These are phyloP conservation scores for Myoxocephalus aenaeus DNA, from an alignment of 2,797 vertebrate species.

Conservation along the genomic window DNA sequence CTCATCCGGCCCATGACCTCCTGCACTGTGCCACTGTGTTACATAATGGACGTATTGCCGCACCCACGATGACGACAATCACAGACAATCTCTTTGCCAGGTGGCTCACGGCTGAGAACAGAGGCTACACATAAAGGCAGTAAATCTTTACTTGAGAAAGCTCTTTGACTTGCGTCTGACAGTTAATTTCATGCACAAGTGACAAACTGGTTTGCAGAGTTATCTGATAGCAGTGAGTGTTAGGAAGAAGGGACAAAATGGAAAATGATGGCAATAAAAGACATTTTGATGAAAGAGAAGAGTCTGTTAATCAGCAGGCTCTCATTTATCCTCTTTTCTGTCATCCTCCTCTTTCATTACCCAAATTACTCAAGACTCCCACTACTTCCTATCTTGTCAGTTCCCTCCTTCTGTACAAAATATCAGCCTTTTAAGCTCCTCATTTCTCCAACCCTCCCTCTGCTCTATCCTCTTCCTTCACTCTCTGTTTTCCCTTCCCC, in stretches of 20 bases:
- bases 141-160: conserved; percentile 23
- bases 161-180: conserved; percentile 4
- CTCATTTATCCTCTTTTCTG: conserved; percentile 37
- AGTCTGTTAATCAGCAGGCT: conserved; percentile 47
- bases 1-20: conserved; percentile 24
- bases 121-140: conserved; percentile 8
- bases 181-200: conserved; percentile 2
- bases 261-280: conserved; percentile 25
- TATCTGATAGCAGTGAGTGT: conserved; percentile 18
- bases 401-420: conserved; percentile 52
- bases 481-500: conserved; percentile 57
- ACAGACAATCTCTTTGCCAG: conserved; percentile 40
- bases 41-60: conserved; percentile 35
- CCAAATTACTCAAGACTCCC: conserved; percentile 54
- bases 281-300: conserved; percentile 44
- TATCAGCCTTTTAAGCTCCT: conserved; percentile 48
- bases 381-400: conserved; percentile 52
- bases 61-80: conserved; percentile 35
- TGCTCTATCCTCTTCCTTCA: conserved; percentile 48
- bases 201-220: conserved; percentile 21
- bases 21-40: conserved; percentile 37
- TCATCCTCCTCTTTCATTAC: conserved; percentile 58
- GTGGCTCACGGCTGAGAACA: conserved; percentile 23
- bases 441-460: conserved; percentile 50
- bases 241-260: conserved; percentile 5